phyloP scores from a whole-genome alignment of 1,140 invertebrate species.

The Bombus difficillimus region DNA sequence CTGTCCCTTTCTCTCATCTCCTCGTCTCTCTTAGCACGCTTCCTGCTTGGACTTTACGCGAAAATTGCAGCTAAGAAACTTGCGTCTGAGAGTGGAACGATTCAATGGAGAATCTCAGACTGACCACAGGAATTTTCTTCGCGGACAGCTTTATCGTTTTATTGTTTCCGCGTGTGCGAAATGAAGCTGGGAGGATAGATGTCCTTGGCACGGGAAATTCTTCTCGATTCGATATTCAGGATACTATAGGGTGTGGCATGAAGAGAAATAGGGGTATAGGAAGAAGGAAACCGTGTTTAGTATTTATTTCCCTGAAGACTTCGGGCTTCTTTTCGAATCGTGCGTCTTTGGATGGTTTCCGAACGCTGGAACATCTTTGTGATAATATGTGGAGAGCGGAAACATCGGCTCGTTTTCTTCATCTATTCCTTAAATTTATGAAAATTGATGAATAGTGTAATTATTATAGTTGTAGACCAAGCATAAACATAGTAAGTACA shows the following conservation, averaged over 20 bases:
- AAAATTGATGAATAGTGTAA: too few species aligned
- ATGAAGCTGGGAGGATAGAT: not conserved
- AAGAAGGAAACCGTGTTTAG: conserved; percentile 49
- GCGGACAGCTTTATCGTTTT: not conserved
- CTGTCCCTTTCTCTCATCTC: not conserved
- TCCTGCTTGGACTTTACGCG: conserved; percentile 41
- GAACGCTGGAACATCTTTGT: conserved; percentile 6
- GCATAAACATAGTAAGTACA: too few species aligned
- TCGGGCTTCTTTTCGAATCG: conserved; percentile 30
- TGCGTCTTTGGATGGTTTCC: not conserved
- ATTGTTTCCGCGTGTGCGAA: not conserved
- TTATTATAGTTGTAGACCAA: too few species aligned
- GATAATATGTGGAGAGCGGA: not conserved
- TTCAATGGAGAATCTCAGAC: not conserved
- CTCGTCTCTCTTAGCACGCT: conserved; percentile 10
- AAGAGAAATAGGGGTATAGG: conserved; percentile 31
- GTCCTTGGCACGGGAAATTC: not conserved
- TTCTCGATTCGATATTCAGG: conserved; percentile 19
- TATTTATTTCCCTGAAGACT: conserved; percentile 65
- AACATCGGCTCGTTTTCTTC: too few species aligned
- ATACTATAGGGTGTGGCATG: not conserved
- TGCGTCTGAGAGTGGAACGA: not conserved
- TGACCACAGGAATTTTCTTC: not conserved
- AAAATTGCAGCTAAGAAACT: conserved; percentile 12
- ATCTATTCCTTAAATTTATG: too few species aligned